These are phyloP conservation scores for Stenchaetothrips biformis DNA, from an alignment of 2,888 invertebrate genomes.

Conservation along the genomic window DNA sequence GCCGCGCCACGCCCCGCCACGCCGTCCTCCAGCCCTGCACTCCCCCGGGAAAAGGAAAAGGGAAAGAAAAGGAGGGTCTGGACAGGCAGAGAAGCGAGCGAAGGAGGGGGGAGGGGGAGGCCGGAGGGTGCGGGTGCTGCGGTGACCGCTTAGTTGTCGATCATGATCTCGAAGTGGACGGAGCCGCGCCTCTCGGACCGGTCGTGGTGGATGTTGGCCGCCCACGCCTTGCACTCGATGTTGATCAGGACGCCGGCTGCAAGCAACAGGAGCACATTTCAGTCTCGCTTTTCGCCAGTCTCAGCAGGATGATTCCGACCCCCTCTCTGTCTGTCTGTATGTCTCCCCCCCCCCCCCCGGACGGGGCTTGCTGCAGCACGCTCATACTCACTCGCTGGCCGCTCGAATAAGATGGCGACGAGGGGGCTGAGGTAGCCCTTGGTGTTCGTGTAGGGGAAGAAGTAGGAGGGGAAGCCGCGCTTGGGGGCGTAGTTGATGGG, in stretches of 20 bases:
- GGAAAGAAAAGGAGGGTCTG: neutral
- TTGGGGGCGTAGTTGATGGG: constrained; percentile 73
- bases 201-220: constrained; percentile 62
- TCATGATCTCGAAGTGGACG: constrained; percentile 68
- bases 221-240: constrained; percentile 68
- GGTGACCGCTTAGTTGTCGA: constrained; percentile 41
- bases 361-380: too few species aligned
- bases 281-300: too few species aligned
- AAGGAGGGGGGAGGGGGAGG: neutral
- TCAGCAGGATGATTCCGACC: too few species aligned
- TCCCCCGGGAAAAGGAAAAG: neutral
- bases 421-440: constrained; percentile 85
- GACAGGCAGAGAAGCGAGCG: neutral
- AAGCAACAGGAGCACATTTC: constrained; percentile 27
- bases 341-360: too few species aligned
- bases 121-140: neutral
- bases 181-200: constrained; percentile 63
- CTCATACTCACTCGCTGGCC: constrained; percentile 74
- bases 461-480: constrained; percentile 82
- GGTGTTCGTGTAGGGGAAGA: constrained; percentile 82
- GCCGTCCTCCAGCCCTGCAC: neutral
- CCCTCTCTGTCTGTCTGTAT: too few species aligned
- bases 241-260: constrained; percentile 47
- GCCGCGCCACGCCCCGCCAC: neutral
- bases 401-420: constrained; percentile 77